These are phyloP conservation scores for Psephotus haematonotus DNA, from an alignment of 2,113 vertebrate species.

Conservation along the genomic window DNA sequence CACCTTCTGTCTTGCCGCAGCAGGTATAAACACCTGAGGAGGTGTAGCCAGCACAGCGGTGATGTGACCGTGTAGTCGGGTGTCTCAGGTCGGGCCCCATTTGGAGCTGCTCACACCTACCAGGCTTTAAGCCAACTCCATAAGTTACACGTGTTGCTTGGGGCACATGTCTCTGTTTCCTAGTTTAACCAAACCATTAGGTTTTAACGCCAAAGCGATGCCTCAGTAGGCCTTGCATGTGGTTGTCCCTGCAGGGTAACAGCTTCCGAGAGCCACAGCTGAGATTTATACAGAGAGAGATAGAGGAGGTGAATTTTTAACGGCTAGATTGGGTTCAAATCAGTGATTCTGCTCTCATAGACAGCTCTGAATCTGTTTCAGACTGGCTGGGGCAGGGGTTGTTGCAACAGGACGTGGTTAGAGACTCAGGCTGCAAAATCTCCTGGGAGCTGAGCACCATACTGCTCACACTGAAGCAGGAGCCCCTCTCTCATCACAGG, in stretches of 20 bases:
- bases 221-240: rapidly evolving
- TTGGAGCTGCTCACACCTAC: rapidly evolving
- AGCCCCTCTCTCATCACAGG: too few relatives aligned
- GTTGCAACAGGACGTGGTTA: not conserved
- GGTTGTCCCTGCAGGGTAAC: rapidly evolving
- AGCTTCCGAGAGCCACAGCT: rapidly evolving
- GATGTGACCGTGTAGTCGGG: rapidly evolving
- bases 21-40: rapidly evolving
- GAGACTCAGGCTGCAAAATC: not conserved
- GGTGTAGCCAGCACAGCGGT: rapidly evolving
- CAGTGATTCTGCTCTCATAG: not conserved
- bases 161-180: rapidly evolving
- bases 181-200: rapidly evolving
- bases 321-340: not conserved
- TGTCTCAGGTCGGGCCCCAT: not conserved
- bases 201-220: rapidly evolving
- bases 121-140: rapidly evolving
- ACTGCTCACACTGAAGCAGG: not conserved
- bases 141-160: too few relatives aligned
- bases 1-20: rapidly evolving
- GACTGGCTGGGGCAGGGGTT: too few relatives aligned
- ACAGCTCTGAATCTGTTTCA: not conserved
- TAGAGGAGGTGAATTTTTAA: not conserved
- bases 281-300: not conserved
- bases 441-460: not conserved